These are phyloP conservation scores for Semotilus atromaculatus DNA, from an alignment of 2,797 vertebrate species.

Conservation along the genomic window DNA sequence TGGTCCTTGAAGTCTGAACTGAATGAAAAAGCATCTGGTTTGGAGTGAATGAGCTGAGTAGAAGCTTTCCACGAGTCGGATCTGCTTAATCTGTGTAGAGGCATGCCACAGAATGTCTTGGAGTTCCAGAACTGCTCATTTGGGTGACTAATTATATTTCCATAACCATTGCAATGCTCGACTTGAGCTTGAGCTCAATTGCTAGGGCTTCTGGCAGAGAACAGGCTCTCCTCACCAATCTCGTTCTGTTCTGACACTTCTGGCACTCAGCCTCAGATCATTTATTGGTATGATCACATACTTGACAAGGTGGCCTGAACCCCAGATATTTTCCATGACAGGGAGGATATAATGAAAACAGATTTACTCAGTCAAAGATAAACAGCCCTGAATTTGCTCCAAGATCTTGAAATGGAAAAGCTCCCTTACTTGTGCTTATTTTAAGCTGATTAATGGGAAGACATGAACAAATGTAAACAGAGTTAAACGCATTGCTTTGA, in stretches of 20 bases:
- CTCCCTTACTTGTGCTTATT: constrained; percentile 51
- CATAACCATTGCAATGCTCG: background rate
- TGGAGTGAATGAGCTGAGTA: constrained; percentile 26
- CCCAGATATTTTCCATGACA: constrained; percentile 63
- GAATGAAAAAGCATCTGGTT: constrained; percentile 46
- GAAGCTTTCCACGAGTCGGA: constrained; percentile 25
- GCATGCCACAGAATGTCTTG: constrained; percentile 13
- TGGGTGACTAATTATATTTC: constrained; percentile 37
- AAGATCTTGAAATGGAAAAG: constrained; percentile 70
- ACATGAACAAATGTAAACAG: constrained; percentile 48
- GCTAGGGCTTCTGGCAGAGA: background rate
- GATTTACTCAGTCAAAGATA: constrained; percentile 62
- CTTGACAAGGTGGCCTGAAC: constrained; percentile 44
- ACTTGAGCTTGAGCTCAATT: constrained; percentile 22
- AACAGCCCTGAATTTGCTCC: constrained; percentile 56
- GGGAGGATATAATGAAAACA: constrained; percentile 56
- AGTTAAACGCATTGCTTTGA: constrained; percentile 48
- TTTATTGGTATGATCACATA: constrained; percentile 49
- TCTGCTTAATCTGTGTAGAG: constrained; percentile 31
- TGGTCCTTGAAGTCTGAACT: constrained; percentile 26
- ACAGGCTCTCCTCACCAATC: constrained; percentile 8
- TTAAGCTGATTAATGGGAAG: constrained; percentile 68
- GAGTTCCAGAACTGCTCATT: constrained; percentile 38
- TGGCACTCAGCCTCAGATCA: constrained; percentile 25
- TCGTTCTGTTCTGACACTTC: constrained; percentile 28